Conservation (phyloP, 2,888 invertebrate genomes). For the Lutraria lutraria region DNA sequence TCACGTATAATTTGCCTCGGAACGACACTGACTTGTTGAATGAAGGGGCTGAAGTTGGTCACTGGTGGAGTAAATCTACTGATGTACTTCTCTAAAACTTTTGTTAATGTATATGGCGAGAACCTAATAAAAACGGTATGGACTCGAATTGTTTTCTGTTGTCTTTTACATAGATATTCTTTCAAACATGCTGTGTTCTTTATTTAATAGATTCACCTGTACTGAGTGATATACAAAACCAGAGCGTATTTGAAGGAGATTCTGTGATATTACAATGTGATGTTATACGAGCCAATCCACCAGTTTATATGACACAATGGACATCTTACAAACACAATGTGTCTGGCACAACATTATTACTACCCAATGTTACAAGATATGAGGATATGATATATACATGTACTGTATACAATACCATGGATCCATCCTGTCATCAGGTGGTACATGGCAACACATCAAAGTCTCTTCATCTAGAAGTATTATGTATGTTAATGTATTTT, state of each 20-base stretch:
- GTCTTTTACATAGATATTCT: no score
- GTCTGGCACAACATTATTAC: neutral
- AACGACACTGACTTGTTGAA: no score
- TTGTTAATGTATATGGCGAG: no score
- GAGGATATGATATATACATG: slow-evolving; percentile 22
- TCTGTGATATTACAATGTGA: neutral
- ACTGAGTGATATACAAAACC: neutral
- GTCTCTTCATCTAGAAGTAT: neutral
- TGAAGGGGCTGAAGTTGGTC: no score
- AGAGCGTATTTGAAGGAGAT: neutral
- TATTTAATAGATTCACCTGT: slow-evolving; percentile 3
- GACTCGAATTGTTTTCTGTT: no score
- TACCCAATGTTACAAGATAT: neutral
- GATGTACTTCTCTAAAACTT: no score
- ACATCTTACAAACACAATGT: neutral
- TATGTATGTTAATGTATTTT: neutral
- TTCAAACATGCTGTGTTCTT: no score
- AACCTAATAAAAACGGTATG: no score
- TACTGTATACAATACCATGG: slow-evolving; percentile 15
- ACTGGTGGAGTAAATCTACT: no score
- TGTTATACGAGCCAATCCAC: neutral
- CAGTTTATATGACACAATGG: neutral
- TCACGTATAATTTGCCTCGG: no score
- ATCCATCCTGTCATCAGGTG: neutral
- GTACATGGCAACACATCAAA: neutral